A percentile compares a stretch with the other conserved stretches of the same genome.
These are phyloP conservation scores for Australoheros scitulus DNA, from an alignment of 2,113 vertebrate species.

Conservation along the genomic window DNA sequence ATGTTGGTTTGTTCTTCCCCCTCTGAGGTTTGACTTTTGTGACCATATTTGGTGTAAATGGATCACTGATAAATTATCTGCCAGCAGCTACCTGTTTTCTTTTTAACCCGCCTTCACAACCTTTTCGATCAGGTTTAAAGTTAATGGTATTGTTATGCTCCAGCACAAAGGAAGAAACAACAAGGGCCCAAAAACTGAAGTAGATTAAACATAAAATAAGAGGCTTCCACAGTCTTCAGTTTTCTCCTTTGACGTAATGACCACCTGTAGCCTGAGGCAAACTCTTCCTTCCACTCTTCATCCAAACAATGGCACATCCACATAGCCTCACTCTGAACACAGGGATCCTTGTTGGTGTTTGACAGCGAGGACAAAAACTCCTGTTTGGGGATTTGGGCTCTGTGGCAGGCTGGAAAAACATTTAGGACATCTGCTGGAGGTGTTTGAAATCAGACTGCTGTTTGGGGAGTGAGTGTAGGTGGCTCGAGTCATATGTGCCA, in stretches of 20 bases:
- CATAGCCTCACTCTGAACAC: slow-evolving; percentile 45
- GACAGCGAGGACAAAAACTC: slow-evolving; percentile 66
- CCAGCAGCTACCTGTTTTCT: too few species aligned
- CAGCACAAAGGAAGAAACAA: background rate
- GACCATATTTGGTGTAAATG: too few species aligned
- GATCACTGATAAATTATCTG: too few species aligned
- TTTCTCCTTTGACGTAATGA: background rate
- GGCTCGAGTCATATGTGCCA: slow-evolving; percentile 58
- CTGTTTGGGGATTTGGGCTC: slow-evolving; percentile 57
- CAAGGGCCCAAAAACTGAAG: background rate
- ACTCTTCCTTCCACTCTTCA: slow-evolving; percentile 64
- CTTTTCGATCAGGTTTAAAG: background rate
- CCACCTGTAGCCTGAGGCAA: slow-evolving; percentile 38
- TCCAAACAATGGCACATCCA: slow-evolving; percentile 44
- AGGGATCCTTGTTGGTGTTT: slow-evolving; percentile 63
- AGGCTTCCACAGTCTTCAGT: background rate
- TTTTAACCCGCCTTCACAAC: too few species aligned
- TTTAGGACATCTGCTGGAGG: slow-evolving; percentile 55
- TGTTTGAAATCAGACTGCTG: slow-evolving; percentile 60
- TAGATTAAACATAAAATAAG: background rate
- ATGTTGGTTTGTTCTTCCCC: too few species aligned
- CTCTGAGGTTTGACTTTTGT: too few species aligned
- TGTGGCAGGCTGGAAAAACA: slow-evolving; percentile 61
- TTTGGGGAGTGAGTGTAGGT: slow-evolving; percentile 53
- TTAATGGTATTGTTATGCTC: background rate